These are phyloP conservation scores for Drosophila leontia DNA, from an alignment of 1,140 invertebrate genomes.

Conservation along the genomic window DNA sequence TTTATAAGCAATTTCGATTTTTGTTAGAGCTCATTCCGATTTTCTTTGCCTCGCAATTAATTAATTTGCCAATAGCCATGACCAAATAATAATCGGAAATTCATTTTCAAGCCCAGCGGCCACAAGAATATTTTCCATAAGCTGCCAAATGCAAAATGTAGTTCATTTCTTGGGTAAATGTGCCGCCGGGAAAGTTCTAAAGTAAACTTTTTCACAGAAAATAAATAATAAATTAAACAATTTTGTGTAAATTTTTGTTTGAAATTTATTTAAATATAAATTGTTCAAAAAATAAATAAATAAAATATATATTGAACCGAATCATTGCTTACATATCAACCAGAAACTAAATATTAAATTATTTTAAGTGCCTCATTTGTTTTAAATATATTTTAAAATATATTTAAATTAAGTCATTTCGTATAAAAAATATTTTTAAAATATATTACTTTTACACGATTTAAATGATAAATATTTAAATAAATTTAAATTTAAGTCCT, in stretches of 20 bases:
- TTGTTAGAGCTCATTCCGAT: too few species aligned
- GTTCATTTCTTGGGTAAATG: constrained; percentile 23
- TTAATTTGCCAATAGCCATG: constrained; percentile 29
- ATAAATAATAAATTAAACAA: not conserved
- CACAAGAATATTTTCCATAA: constrained; percentile 15
- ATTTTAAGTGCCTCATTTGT: not conserved
- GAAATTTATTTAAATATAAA: too few species aligned
- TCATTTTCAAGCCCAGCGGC: constrained; percentile 18
- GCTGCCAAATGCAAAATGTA: constrained; percentile 15
- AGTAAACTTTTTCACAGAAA: not conserved
- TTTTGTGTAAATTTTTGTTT: too few species aligned
- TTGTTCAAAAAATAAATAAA: not conserved
- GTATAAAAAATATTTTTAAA: not conserved
- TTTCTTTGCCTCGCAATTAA: not conserved
- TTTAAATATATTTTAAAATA: too few species aligned
- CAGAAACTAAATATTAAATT: not conserved
- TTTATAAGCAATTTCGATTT: constrained; percentile 14
- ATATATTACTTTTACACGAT: too few species aligned
- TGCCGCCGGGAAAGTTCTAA: not conserved
- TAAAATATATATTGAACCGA: not conserved
- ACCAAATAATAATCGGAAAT: constrained; percentile 20
- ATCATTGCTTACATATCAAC: not conserved
- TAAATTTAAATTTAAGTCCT: not conserved
- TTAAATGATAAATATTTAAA: too few species aligned
- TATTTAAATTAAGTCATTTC: too few species aligned